Percentiles rank a stretch among this genome's conserved stretches.
Conservation (phyloP, 2,113 vertebrate genomes). For the Macquaria australasica region DNA sequence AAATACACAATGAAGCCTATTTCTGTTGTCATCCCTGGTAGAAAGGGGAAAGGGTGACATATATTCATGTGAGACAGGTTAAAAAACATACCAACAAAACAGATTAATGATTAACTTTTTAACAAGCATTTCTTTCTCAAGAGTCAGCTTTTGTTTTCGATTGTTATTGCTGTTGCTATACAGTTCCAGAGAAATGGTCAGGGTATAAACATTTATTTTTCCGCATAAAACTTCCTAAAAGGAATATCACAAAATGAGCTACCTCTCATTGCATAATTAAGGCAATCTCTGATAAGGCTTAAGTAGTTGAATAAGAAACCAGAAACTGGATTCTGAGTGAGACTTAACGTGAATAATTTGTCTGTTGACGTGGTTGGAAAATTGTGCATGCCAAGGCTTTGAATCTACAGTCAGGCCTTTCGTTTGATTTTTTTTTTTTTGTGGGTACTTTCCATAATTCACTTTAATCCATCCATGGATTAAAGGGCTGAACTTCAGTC, state of each 20-base stretch:
- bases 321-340: neutral
- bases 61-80: neutral
- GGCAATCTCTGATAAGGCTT: neutral
- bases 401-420: conserved; percentile 19
- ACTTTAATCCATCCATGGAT: conserved; percentile 56
- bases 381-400: conserved; percentile 10
- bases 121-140: neutral
- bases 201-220: neutral
- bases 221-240: neutral
- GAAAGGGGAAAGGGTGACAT: neutral
- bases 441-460: conserved; percentile 59
- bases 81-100: conserved; percentile 4
- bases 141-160: neutral
- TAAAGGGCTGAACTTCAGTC: conserved; percentile 47
- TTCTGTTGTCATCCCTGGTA: neutral
- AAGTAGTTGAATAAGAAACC: neutral
- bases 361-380: conserved; percentile 32
- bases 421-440: conserved; percentile 54
- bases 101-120: neutral
- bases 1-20: neutral
- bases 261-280: neutral
- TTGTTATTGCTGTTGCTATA: too few species aligned
- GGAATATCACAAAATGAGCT: neutral
- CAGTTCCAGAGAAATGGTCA: neutral
- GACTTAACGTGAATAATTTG: conserved; percentile 27